Base-by-base conservation (phyloP, 2,888 invertebrate species). In the Ethmia dodecea region DNA sequence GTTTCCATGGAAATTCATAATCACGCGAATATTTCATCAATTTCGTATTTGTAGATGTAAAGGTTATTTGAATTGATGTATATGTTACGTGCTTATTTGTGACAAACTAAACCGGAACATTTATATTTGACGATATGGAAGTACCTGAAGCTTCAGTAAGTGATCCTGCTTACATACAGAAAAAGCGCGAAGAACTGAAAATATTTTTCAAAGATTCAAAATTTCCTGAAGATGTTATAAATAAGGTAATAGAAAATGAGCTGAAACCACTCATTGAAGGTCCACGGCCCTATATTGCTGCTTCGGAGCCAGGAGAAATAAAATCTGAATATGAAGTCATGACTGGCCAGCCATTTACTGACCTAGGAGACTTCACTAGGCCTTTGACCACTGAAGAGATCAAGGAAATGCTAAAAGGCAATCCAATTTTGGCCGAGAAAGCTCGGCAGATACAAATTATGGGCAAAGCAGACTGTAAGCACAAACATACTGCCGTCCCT, bases 321-420 rank as follows among this genome's bases (percentile, higher is more conserved):
- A 75, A 70, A 47, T 66, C 80, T 0, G 84, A 84, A 40, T 76
- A 75, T 41, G 84, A 84, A 46, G 77, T 86, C 3, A 80, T 86
- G 84, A 66, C 75, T 24, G 84, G 84, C 1, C 86, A 86, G 42
- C 86, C 86, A 2, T 86, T 86, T 43, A 79, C 79, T 4, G 46
- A 67, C 33, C 45, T 83, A 26, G 70, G 66, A 27, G 75, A 78
- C 31, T 52, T 60, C n/a, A 64, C 52, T 14, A 71, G 56, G 34
- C 83, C 80, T 5, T 46, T 80, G 9, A 57, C 66, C 1, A 29
- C 31, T 0, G 67, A 77, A 30, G 74, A 83, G 60, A 63, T 79
- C 37, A 77, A 65, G 39, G 54, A 66, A 32, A 54, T 70, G 47
- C 29, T 84, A 2, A 75, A 73, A 47, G 63, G 65, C 37, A 76